Percentiles rank a stretch among this genome's conserved stretches.
Evolutionary conservation across 2,888 invertebrate genomes (phyloP).

Genomic region (Coleophora flavipennella): DNA sequence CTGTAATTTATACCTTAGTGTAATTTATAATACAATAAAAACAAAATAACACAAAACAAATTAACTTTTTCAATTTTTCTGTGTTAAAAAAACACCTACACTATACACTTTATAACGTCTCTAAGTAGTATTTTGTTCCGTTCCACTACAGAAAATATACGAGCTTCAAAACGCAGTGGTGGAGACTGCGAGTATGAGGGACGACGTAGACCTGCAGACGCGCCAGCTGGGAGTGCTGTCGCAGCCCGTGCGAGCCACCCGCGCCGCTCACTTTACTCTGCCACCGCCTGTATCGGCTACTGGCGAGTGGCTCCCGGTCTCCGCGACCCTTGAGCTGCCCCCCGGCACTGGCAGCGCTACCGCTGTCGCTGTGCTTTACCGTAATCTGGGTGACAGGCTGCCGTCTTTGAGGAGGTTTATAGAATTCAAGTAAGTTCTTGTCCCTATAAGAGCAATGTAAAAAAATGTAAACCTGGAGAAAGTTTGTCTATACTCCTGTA

Average conservation of each 20-base stretch:
- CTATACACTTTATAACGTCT: too few species aligned
- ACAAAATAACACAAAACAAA: too few species aligned
- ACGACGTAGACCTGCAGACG: constrained; percentile 32
- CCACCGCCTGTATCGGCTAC: constrained; percentile 20
- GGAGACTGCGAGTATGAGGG: constrained; percentile 47
- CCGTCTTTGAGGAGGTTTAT: constrained; percentile 74
- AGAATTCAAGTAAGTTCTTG: constrained; percentile 72
- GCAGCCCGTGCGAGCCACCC: constrained; percentile 39
- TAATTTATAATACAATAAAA: too few species aligned
- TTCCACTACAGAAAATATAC: constrained; percentile 60
- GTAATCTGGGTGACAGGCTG: constrained; percentile 74
- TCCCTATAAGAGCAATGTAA: too few species aligned
- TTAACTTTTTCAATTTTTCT: too few species aligned
- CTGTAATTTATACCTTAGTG: too few species aligned
- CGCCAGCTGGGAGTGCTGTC: constrained; percentile 46
- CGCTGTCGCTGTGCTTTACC: constrained; percentile 73
- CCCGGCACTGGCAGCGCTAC: constrained; percentile 36
- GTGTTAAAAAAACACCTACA: too few species aligned
- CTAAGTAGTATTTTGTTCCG: too few species aligned
- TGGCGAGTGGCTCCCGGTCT: constrained; percentile 49
- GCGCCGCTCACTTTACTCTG: constrained; percentile 48
- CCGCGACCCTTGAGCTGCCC: constrained; percentile 48
- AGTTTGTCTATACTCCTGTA: too few species aligned
- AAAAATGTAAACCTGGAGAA: neutral
- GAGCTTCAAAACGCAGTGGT: constrained; percentile 54